phyloP scores from a whole-genome alignment of 2,113 vertebrate species.

The Craseonycteris thonglongyai region DNA sequence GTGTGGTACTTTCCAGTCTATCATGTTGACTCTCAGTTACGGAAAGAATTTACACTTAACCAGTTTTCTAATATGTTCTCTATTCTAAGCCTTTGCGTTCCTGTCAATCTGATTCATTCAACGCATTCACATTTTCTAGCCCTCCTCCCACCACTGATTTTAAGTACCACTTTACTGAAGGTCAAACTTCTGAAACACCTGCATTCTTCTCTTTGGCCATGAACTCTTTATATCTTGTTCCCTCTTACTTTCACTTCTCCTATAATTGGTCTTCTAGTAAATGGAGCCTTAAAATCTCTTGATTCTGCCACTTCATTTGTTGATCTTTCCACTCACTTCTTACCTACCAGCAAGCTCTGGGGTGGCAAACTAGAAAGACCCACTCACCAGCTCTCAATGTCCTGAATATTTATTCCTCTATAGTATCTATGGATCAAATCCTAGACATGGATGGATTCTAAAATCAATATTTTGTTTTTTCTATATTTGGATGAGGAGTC shows the following conservation, averaged over 20 bases:
- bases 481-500: not conserved
- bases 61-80: not conserved
- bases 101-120: not conserved
- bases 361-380: not conserved
- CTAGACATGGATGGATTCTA: not conserved
- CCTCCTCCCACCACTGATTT: not conserved
- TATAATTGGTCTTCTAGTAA: not conserved
- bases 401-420: not conserved
- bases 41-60: not conserved
- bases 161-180: not conserved
- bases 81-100: not conserved
- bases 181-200: not conserved
- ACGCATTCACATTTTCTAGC: not conserved
- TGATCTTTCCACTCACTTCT: too few relatives aligned
- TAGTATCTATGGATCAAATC: not conserved
- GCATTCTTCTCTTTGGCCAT: not conserved
- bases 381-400: not conserved
- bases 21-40: not conserved
- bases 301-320: not conserved
- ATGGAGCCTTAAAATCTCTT: not conserved
- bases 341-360: not conserved
- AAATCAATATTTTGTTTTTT: not conserved
- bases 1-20: not conserved
- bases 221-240: not conserved
- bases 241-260: not conserved